Conservation (phyloP, 92 coral and sea anemone genomes). For the Bergia puertoricense region DNA sequence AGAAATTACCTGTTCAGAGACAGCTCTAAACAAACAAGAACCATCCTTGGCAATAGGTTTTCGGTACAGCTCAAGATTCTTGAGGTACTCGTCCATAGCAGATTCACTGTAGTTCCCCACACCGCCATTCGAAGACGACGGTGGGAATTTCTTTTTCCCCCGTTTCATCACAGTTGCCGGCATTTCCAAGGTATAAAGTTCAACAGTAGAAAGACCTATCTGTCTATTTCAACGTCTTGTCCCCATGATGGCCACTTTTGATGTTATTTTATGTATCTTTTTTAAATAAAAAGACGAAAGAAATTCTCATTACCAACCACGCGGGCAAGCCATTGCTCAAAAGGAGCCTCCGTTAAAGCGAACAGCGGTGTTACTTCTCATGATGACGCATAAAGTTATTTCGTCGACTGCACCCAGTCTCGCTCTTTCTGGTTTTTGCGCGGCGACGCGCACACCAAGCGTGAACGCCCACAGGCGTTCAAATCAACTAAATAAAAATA, state of each 20-base stretch:
- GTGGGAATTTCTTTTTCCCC: constrained; percentile 72
- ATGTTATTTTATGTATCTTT: constrained; percentile 3
- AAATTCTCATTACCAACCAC: constrained; percentile 63
- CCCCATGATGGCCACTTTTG: constrained; percentile 30
- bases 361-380: constrained; percentile 64
- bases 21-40: constrained; percentile 98
- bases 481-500: too few relatives aligned
- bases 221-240: not conserved
- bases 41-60: constrained; percentile 99
- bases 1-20: constrained; percentile 91
- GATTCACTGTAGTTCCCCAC: constrained; percentile 81
- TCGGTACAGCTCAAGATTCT: constrained; percentile 75
- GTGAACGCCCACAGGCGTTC: too few relatives aligned
- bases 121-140: constrained; percentile 53
- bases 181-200: constrained; percentile 54
- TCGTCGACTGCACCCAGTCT: constrained; percentile 28
- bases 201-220: constrained; percentile 2
- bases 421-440: not conserved
- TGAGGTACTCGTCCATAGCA: constrained; percentile 92
- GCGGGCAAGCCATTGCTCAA: constrained; percentile 86
- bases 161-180: constrained; percentile 80
- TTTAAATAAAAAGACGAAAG: constrained; percentile 24
- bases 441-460: too few relatives aligned
- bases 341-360: constrained; percentile 45
- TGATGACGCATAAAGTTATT: constrained; percentile 38